Evolutionary conservation across 2,888 invertebrate species (phyloP).

Genomic region (Automeris io): DNA sequence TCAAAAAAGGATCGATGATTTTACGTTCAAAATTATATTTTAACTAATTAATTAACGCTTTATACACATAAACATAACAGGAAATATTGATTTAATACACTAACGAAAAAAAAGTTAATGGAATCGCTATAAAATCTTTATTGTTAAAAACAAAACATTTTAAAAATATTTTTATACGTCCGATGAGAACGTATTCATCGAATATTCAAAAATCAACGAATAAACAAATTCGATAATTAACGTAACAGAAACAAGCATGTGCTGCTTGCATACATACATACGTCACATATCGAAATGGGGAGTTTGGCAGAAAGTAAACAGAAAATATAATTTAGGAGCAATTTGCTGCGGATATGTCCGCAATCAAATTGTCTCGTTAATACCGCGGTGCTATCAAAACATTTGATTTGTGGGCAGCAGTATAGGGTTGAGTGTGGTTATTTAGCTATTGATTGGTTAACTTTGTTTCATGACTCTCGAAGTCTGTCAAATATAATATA

Average conservation of each 20-base stretch:
- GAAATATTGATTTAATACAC: slow-evolving; percentile 11
- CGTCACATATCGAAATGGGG: slow-evolving; percentile 63
- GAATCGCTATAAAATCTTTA: slow-evolving; percentile 14
- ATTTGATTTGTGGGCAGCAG: slow-evolving; percentile 72
- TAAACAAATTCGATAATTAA: slow-evolving; percentile 63
- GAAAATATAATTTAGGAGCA: slow-evolving; percentile 78
- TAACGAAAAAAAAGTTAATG: slow-evolving; percentile 7
- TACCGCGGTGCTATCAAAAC: slow-evolving; percentile 75
- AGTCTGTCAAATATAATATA: slow-evolving; percentile 60
- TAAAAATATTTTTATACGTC: slow-evolving; percentile 9
- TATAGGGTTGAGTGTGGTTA: slow-evolving; percentile 56
- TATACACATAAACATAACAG: neutral
- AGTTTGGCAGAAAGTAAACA: slow-evolving; percentile 76
- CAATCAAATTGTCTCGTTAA: slow-evolving; percentile 78
- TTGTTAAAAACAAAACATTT: slow-evolving; percentile 15
- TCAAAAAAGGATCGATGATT: too few relatives aligned
- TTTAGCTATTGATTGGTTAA: slow-evolving; percentile 61
- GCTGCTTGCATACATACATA: slow-evolving; percentile 43
- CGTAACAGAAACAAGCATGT: slow-evolving; percentile 58
- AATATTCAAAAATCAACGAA: slow-evolving; percentile 36
- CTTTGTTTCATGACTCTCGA: slow-evolving; percentile 58
- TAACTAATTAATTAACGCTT: too few relatives aligned
- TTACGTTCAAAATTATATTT: too few relatives aligned
- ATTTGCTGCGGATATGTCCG: slow-evolving; percentile 76
- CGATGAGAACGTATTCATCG: slow-evolving; percentile 32